Evolutionary conservation across 2,888 invertebrate species (phyloP), one percentile per base, ranked within the genome.

Genomic region (Balanococcus diminutus): DNA sequence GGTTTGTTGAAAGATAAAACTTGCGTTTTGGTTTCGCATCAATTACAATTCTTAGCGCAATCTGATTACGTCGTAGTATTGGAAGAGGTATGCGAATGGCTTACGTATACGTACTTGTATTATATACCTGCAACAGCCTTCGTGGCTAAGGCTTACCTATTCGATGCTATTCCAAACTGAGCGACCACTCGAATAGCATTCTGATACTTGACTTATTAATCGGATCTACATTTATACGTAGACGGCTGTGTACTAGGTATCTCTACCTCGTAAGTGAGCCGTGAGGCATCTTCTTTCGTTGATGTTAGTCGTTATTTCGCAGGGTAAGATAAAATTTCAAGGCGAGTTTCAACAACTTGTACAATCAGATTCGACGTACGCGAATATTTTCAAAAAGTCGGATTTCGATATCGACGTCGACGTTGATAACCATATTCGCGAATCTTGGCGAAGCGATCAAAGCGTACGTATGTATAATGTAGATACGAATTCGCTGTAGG

Each of bases 1-100:
- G 92, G 92, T 0, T 93, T 92, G 88, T 91, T 96, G 87, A 90
- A 91, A 16, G 90, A 93, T 87, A 93, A 94, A 89, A 94, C 95
- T 1, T 91, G 94, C 32, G 92, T 96, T 87, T 92, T 96, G 11
- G 94, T 96, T 87, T 96, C 96, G 0, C 96, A 96, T 90, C 96
- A 96, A 89, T 90, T 96, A 31, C 96, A 96, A 89, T 95, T 94
- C 88, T 91, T 95, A 36, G 92, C 92, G 88, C 89, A 91, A n/a
- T 94, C 93, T 0, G 93, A 94, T 89, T 91, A 91, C 87, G 92
- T 95, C 81, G 90, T 94, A 87, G 91, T 94, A 84, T 89, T 95
- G 82, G 92, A 93, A 86, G 93, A 94, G 89, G 95, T 94, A 89
- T 36, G 46, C 8, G 8, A 6, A 8, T 36, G 36, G 36, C 8